Conservation (phyloP, 2,888 invertebrate species). For the Trimorus sp. region DNA sequence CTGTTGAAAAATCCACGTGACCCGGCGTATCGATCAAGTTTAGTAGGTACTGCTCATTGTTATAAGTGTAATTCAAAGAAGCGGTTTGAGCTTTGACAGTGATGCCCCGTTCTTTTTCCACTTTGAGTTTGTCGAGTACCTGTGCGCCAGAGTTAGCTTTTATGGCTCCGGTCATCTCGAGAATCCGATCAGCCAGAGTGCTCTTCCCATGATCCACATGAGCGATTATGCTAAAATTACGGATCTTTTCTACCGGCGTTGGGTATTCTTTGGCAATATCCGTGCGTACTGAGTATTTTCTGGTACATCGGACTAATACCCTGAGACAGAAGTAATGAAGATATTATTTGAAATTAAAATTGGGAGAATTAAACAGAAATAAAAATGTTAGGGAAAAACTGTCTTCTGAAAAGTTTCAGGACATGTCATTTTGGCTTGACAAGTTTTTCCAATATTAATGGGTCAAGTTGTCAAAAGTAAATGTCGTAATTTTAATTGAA, state of each 20-base stretch:
- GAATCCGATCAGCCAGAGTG: conserved; percentile 96
- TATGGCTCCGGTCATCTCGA: conserved; percentile 94
- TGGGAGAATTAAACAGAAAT: too few relatives aligned
- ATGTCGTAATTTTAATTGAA: too few relatives aligned
- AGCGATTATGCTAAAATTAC: conserved; percentile 99
- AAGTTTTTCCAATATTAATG: too few relatives aligned
- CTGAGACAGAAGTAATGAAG: too few relatives aligned
- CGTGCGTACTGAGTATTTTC: conserved; percentile 15
- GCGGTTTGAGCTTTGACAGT: conserved; percentile 99
- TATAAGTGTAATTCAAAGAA: conserved; percentile 89
- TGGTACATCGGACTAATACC: neutral
- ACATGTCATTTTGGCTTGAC: too few relatives aligned
- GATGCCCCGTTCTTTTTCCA: conserved; percentile 97
- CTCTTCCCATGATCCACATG: conserved; percentile 99
- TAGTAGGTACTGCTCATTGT: conserved; percentile 88
- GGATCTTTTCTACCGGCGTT: conserved; percentile 84
- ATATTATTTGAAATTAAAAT: too few relatives aligned
- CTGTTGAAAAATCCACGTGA: conserved; percentile 98
- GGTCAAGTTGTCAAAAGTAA: too few relatives aligned
- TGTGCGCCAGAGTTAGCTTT: conserved; percentile 86
- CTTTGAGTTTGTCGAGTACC: conserved; percentile 90
- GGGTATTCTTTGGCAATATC: conserved; percentile 71
- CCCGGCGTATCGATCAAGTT: conserved; percentile 99
- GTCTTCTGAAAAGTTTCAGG: too few relatives aligned
- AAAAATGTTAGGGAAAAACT: too few relatives aligned